phyloP scores from a whole-genome alignment of 2,888 invertebrate species.

The Macrophya annulata region DNA sequence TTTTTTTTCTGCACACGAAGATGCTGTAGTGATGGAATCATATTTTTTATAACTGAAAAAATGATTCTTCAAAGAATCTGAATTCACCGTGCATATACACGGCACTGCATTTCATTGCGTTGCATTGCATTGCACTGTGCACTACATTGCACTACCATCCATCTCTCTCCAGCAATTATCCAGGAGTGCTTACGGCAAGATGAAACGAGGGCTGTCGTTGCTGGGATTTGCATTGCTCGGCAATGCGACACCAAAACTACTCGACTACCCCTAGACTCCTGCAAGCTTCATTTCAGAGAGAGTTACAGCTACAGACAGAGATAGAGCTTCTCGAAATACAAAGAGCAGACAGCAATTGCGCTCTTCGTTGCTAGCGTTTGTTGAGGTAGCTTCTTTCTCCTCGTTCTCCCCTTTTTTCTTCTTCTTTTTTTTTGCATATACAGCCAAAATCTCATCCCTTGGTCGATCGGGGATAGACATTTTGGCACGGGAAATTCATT shows the following conservation, averaged over 20 bases:
- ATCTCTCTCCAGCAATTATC: constrained; percentile 66
- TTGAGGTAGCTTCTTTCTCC: neutral
- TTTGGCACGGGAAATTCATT: too few species aligned
- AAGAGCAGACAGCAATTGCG: constrained; percentile 35
- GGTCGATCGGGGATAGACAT: neutral
- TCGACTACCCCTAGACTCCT: neutral
- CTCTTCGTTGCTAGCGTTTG: constrained; percentile 18
- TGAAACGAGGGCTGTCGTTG: constrained; percentile 58
- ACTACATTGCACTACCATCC: constrained; percentile 38
- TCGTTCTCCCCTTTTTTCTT: too few species aligned
- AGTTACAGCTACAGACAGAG: neutral
- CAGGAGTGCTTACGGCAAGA: constrained; percentile 63
- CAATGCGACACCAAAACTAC: neutral
- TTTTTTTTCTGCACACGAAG: neutral
- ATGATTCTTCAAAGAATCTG: neutral
- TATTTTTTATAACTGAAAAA: neutral
- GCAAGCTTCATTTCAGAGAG: neutral
- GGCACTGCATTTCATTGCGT: neutral
- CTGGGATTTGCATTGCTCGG: constrained; percentile 23
- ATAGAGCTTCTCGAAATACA: neutral
- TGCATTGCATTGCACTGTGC: neutral
- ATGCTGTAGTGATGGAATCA: neutral
- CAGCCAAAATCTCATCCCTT: neutral
- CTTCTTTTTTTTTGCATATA: too few species aligned
- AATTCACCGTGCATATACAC: neutral